Percentiles rank a stretch among this genome's conserved stretches.
phyloP scores from a whole-genome alignment of 2,888 invertebrate genomes.

The Boloria selene region DNA sequence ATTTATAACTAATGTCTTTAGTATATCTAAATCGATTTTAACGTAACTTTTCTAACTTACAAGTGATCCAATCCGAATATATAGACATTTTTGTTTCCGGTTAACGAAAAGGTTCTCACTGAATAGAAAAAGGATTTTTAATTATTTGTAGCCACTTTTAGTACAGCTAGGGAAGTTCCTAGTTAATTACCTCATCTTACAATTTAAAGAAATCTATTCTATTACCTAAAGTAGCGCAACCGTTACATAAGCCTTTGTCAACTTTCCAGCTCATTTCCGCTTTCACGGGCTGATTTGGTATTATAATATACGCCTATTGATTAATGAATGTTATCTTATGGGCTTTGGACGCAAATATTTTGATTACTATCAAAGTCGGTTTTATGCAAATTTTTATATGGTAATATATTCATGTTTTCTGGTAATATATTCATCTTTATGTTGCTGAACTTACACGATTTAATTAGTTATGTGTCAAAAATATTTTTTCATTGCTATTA shows the following conservation, averaged over 20 bases:
- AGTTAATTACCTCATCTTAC: background rate
- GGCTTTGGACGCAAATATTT: background rate
- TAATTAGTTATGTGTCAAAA: background rate
- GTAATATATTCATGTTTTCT: no score
- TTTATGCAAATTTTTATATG: constrained; percentile 1
- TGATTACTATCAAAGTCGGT: background rate
- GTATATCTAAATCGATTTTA: no score
- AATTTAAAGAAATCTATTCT: constrained; percentile 1
- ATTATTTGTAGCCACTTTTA: background rate
- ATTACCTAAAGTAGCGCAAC: constrained; percentile 16
- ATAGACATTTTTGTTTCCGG: no score
- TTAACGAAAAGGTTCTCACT: no score
- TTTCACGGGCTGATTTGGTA: constrained; percentile 28
- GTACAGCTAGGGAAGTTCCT: no score
- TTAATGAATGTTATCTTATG: constrained; percentile 20
- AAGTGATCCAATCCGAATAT: no score
- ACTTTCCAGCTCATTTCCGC: constrained; percentile 24
- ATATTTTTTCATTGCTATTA: background rate
- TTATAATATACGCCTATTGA: constrained; percentile 23
- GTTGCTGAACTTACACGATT: background rate
- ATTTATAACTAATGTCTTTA: no score
- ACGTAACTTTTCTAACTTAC: no score
- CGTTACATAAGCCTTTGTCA: constrained; percentile 24
- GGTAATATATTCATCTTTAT: no score
- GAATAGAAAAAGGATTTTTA: background rate